Evolutionary conservation across 1,140 invertebrate genomes (phyloP), one percentile per base, ranked within the genome.

Genomic region (Physella acuta): DNA sequence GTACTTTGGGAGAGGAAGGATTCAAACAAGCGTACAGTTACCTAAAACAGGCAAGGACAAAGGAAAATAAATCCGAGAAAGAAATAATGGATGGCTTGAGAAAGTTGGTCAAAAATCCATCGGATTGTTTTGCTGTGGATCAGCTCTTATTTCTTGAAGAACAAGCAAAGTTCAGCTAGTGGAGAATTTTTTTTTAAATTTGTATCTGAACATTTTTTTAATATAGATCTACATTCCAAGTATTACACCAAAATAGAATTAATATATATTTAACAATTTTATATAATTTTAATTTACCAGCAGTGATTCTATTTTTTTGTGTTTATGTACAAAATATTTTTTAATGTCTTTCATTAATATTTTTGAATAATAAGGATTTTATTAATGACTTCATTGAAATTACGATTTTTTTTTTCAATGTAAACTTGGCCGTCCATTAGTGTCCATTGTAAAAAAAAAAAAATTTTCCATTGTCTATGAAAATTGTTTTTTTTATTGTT

Each of bases 111-210:
- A 78, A 80, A 55, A 82, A 84, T 70, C 77, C 80, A 2, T 80
- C 77, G 74, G 81, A 83, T 69, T 84, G 84, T 74, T 84, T 85
- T 62, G 70, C 83, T 31, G 80, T 85, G 14, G 84, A 85, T 62
- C 84, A 85, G 67, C 75, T 85, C 24, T 66, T 84, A 8, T 85
- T 85, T 74, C 75, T 84, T 34, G 84, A 85, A 72, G 80, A 82
- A 65, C 79, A 82, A 65, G 65, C 74, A 8, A 71, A 71, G 39
- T n/a, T 52, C n/a, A 71, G 64, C 63, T 61, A 53, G 62, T 62
- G 37, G 11, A 26, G 36, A 17, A 34, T n/a, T n/a, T n/a, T n/a
- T n/a, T 49, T n/a, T 11, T 11, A 14, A 49, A n/a, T 14, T 49
- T 49, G 44, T n/a, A 14, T 11, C 11, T 49, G 11, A 49, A 11